These are phyloP conservation scores for Erpornis zantholeuca DNA, from an alignment of 2,113 vertebrate genomes.

Conservation along the genomic window DNA sequence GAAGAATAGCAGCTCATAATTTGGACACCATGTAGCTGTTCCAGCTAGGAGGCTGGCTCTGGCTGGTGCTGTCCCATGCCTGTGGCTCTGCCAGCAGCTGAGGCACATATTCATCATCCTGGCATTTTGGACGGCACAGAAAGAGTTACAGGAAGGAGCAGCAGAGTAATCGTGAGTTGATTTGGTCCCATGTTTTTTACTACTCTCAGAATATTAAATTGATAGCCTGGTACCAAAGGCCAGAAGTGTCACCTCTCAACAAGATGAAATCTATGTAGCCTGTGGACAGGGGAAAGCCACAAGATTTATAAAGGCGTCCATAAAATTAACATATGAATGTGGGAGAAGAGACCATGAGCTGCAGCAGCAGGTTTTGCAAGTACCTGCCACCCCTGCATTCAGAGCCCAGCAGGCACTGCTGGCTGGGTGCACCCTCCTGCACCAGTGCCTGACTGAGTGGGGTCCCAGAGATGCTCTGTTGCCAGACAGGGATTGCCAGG, in stretches of 20 bases:
- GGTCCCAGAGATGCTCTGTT: accelerated
- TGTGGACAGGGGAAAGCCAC: background rate
- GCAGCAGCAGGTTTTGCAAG: conserved; percentile 2
- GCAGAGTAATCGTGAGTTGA: background rate
- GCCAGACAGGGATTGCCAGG: background rate
- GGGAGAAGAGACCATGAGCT: background rate
- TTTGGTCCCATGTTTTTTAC: background rate
- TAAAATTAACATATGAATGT: conserved; percentile 68
- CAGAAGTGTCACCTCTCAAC: conserved; percentile 69
- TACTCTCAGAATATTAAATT: conserved; percentile 49
- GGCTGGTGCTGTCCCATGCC: background rate
- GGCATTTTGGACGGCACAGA: background rate
- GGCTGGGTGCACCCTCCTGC: background rate
- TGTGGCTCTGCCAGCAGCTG: background rate
- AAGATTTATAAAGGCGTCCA: conserved; percentile 68
- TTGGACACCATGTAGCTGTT: background rate
- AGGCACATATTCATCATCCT: background rate
- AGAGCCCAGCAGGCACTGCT: background rate
- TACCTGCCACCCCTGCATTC: background rate
- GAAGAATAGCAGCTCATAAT: background rate
- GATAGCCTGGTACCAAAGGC: conserved; percentile 68
- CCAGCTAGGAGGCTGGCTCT: background rate
- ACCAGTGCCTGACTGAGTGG: background rate
- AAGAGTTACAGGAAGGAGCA: background rate
- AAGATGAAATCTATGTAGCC: conserved; percentile 66